Evolutionary conservation across 2,113 vertebrate species (phyloP), one percentile per base, ranked within the genome.

Genomic region (Cyprinodon brontotheroides): DNA sequence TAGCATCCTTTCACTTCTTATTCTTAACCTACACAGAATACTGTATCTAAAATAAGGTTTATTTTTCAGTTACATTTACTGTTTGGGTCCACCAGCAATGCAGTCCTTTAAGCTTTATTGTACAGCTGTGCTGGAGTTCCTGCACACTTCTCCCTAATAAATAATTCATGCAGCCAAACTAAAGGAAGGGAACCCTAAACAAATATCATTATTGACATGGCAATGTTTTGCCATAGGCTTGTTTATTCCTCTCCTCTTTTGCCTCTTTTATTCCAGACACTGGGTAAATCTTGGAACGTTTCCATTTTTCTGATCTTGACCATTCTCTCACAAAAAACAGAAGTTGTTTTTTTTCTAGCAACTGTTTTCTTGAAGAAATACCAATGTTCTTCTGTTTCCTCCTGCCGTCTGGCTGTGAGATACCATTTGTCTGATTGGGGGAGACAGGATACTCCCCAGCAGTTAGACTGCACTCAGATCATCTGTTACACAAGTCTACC

Each of bases 391-490:
- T 48, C 50, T 65, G 70, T 82, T 75, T 65, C 43, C 29, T 87
- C 68, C 78, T 41, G 83, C 67, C 77, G 75, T 85, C 84, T 90
- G 70, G 73, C 89, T 75, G 63, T 22, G 0, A 89, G 86, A 87
- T 68, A 83, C 87, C 87, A 90, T 92, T 92, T 90, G 83, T 91
- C 80, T 91, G 88, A 90, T 86, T 77, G 70, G 78, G 72, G 86
- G 79, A 89, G 90, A 91, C 87, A 4, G 36, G 61, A 68, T 72
- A 80, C 82, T 93, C 87, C 68, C 83, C 81, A 85, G 84, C 81
- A 89, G 90, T 93, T 92, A 87, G 79, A 57, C 81, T 74, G 40
- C 38, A 4, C 87, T 89, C 82, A 81, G 74, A 91, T 93, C 87
- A 89, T 91, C 87, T 79, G 81, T 90, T 91, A 91, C 80, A 72